phyloP scores from a whole-genome alignment of 2,113 vertebrate species.

The Bufo bufo region DNA sequence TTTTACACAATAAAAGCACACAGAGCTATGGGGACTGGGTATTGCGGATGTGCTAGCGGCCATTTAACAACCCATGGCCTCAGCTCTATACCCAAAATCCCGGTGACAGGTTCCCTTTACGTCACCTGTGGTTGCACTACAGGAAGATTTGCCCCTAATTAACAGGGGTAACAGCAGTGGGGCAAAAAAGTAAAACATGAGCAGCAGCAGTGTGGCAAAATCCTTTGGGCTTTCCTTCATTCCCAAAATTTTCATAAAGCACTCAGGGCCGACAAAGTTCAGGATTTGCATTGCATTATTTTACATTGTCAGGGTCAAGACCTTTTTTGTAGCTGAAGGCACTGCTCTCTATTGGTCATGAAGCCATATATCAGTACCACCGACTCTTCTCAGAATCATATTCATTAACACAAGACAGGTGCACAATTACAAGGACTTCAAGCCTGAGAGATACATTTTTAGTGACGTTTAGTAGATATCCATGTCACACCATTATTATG shows the following conservation, averaged over 20 bases:
- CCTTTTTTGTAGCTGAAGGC: background rate
- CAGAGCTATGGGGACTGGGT: too few species aligned
- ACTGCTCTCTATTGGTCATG: background rate
- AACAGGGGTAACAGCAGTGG: background rate
- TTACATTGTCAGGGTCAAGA: background rate
- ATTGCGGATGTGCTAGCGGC: too few species aligned
- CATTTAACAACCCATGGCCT: too few species aligned
- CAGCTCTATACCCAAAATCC: too few species aligned
- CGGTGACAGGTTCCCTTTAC: background rate
- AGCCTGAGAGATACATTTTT: background rate
- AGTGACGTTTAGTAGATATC: constrained; percentile 6
- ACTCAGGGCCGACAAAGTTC: background rate
- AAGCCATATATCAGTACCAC: background rate
- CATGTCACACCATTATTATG: background rate
- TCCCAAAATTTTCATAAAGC: too few species aligned
- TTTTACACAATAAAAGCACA: too few species aligned
- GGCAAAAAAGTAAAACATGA: too few species aligned
- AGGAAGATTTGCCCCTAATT: background rate
- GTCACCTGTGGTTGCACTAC: background rate
- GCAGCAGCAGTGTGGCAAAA: background rate
- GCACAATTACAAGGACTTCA: background rate
- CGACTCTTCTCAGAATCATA: background rate
- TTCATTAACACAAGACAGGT: background rate
- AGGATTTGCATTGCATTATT: background rate
- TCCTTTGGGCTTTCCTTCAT: too few species aligned